Percentiles rank a stretch among this genome's conserved stretches.
phyloP scores from a whole-genome alignment of 1,140 invertebrate species.

The Drosophila obscura region DNA sequence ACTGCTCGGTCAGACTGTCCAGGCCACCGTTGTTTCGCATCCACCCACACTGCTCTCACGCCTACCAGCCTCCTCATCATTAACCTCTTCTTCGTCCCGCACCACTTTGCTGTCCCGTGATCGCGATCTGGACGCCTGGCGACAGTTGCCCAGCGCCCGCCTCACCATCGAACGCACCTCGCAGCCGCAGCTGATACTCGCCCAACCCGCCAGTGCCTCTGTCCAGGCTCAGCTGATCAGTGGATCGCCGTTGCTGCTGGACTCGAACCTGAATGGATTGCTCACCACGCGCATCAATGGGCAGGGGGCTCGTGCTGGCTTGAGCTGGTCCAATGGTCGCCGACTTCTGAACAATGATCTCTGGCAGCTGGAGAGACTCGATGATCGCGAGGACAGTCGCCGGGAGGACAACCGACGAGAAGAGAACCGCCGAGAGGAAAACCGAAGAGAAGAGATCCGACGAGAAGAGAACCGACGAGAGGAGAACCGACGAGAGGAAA shows the following conservation, averaged over 20 bases:
- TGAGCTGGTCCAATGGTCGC: conserved; percentile 64
- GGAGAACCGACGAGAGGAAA: conserved; percentile 24
- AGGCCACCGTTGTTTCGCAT: conserved; percentile 73
- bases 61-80: conserved; percentile 16
- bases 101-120: conserved; percentile 54
- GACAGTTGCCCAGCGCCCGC: conserved; percentile 61
- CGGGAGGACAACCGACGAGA: conserved; percentile 21
- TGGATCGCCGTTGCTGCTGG: conserved; percentile 56
- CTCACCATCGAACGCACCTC: conserved; percentile 67
- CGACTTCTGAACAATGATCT: conserved; percentile 59
- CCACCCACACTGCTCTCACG: conserved; percentile 71
- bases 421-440: conserved; percentile 34
- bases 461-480: conserved; percentile 39
- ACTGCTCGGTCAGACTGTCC: conserved; percentile 63
- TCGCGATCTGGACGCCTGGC: conserved; percentile 68
- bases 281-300: conserved; percentile 70
- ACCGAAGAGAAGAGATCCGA: conserved; percentile 2
- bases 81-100: conserved; percentile 22
- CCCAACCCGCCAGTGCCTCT: conserved; percentile 75
- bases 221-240: conserved; percentile 77
- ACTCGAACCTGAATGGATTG: conserved; percentile 63
- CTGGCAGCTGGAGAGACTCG: conserved; percentile 65
- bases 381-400: conserved; percentile 37
- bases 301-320: conserved; percentile 52
- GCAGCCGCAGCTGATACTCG: conserved; percentile 58